A percentile compares a stretch with the other conserved stretches of the same genome.
Evolutionary conservation across 2,113 vertebrate genomes (phyloP).

Genomic region (Scortum barcoo): DNA sequence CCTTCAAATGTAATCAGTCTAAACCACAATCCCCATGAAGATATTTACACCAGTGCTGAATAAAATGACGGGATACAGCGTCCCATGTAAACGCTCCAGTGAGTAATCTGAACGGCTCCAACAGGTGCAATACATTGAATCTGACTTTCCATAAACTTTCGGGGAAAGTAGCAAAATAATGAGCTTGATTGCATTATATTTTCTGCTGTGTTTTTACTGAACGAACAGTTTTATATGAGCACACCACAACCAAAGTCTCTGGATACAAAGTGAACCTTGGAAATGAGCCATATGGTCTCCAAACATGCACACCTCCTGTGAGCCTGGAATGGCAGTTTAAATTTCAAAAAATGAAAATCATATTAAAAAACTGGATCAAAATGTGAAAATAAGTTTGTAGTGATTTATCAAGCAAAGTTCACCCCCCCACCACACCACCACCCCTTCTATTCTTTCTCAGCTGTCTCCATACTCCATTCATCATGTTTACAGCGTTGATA

Average conservation of each 20-base stretch:
- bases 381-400: constrained; percentile 21
- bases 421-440: not conserved
- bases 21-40: constrained; percentile 40
- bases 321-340: not conserved
- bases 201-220: not conserved
- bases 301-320: not conserved
- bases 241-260: not conserved
- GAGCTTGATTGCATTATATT: not conserved
- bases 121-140: not conserved
- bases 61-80: constrained; percentile 17
- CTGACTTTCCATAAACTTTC: not conserved
- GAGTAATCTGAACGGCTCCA: not conserved
- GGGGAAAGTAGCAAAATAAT: not conserved
- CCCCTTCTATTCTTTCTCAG: constrained; percentile 19
- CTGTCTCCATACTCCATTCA: constrained; percentile 37
- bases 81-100: not conserved
- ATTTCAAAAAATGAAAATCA: not conserved
- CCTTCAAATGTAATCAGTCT: constrained; percentile 40
- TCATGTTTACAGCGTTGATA: constrained; percentile 59
- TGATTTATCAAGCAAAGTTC: constrained; percentile 57
- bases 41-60: constrained; percentile 42
- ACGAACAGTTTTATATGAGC: not conserved
- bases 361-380: constrained; percentile 25
- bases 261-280: not conserved
- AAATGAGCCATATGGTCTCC: not conserved